Percentiles rank a stretch among this genome's conserved stretches.
These are phyloP conservation scores for Cladorhizidae sp. DNA, from an alignment of 37 sponge, comb jelly and placozoan species.

Conservation along the genomic window DNA sequence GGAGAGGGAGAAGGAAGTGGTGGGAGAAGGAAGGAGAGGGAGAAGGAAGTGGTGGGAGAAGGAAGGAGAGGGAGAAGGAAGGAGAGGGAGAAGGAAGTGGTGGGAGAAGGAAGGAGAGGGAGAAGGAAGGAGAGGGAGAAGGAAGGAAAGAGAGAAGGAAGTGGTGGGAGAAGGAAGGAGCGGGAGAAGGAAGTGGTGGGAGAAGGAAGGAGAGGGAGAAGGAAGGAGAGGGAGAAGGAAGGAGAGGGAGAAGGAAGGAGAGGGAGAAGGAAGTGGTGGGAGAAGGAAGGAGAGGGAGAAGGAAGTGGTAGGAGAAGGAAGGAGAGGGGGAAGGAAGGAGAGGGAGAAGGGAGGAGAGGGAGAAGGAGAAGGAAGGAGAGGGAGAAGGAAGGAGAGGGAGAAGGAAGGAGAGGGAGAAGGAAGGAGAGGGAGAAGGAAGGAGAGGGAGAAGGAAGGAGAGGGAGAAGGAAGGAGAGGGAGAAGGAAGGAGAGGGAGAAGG, in stretches of 20 bases:
- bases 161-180: neutral
- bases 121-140: neutral
- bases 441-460: too few relatives aligned
- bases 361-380: too few relatives aligned
- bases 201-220: too few relatives aligned
- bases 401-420: too few relatives aligned
- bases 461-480: too few relatives aligned
- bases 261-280: neutral
- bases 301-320: neutral
- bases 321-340: neutral
- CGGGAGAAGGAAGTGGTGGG: neutral
- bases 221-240: too few relatives aligned
- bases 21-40: neutral
- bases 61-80: neutral
- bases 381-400: too few relatives aligned
- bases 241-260: neutral
- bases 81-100: conserved; percentile 10
- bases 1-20: conserved; percentile 7
- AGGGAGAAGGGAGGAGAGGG: too few relatives aligned
- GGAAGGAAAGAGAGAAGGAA: neutral
- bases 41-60: neutral
- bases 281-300: neutral
- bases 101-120: conserved; percentile 10
- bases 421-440: too few relatives aligned
- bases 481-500: too few relatives aligned